A percentile compares a stretch with the other conserved stretches of the same genome.
Evolutionary conservation across 2,113 vertebrate species (phyloP).

Genomic region (Mionectes macconnelli): DNA sequence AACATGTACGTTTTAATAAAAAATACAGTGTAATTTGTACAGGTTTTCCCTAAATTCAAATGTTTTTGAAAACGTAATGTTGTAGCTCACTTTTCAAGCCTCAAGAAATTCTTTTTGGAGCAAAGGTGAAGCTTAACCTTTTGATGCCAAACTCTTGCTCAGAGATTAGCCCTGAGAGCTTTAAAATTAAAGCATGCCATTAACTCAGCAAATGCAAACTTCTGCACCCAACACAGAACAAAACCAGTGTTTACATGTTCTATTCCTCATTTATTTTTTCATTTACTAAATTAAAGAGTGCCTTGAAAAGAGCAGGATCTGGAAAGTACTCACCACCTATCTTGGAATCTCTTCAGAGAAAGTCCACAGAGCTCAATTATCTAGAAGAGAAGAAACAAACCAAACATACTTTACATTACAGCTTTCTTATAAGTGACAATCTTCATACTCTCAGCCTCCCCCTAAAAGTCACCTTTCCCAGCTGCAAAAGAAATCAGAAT

Average conservation of each 20-base stretch:
- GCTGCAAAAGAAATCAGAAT: neutral
- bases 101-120: neutral
- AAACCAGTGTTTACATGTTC: neutral
- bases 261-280: neutral
- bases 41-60: neutral
- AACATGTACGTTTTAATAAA: neutral
- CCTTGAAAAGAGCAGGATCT: neutral
- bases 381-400: conserved; percentile 39
- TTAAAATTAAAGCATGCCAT: neutral
- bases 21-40: neutral
- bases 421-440: neutral
- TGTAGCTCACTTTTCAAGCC: neutral
- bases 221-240: neutral
- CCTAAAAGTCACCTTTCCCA: neutral
- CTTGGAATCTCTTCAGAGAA: conserved; percentile 44
- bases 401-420: neutral
- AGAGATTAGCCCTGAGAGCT: neutral
- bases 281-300: neutral
- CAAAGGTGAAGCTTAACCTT: neutral
- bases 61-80: neutral
- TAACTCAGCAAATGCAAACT: neutral
- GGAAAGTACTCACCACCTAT: conserved; percentile 55
- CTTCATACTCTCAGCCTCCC: neutral
- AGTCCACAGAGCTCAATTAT: neutral
- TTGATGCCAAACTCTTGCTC: neutral